Conservation (phyloP, 1,140 invertebrate genomes). For the Drosophila asahinai region DNA sequence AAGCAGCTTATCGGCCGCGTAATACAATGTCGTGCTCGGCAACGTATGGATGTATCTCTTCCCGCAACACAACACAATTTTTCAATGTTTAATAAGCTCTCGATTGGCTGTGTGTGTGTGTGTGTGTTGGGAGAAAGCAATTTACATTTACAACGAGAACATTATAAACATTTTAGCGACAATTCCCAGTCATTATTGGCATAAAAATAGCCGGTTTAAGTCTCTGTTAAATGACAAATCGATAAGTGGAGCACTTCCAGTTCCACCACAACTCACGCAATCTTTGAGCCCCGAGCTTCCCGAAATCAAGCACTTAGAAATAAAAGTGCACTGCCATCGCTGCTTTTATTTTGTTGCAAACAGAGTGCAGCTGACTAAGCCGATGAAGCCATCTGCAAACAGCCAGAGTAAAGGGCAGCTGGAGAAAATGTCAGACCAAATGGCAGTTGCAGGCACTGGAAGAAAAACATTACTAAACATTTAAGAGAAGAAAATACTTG, state of each 20-base stretch:
- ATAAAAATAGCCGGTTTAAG: constrained; percentile 48
- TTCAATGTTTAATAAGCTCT: constrained; percentile 46
- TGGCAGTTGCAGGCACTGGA: constrained; percentile 15
- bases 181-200: constrained; percentile 61
- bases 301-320: constrained; percentile 26
- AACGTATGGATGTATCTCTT: constrained; percentile 27
- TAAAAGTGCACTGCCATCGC: constrained; percentile 13
- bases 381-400: constrained; percentile 36
- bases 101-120: constrained; percentile 7
- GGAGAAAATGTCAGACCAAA: constrained; percentile 24
- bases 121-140: constrained; percentile 34
- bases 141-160: constrained; percentile 56
- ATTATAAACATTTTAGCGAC: constrained; percentile 68
- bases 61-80: constrained; percentile 22
- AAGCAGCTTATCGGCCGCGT: constrained; percentile 67
- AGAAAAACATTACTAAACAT: neutral
- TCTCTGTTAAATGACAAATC: constrained; percentile 54
- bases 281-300: constrained; percentile 8
- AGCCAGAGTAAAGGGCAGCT: constrained; percentile 10
- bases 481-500: too few species aligned
- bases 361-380: constrained; percentile 51
- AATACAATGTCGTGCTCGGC: constrained; percentile 33
- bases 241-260: constrained; percentile 37
- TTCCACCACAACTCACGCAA: neutral
- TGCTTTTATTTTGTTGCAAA: constrained; percentile 6